Evolutionary conservation across 2,888 invertebrate species (phyloP).

Genomic region (Liopterus haemorrhoidalis): DNA sequence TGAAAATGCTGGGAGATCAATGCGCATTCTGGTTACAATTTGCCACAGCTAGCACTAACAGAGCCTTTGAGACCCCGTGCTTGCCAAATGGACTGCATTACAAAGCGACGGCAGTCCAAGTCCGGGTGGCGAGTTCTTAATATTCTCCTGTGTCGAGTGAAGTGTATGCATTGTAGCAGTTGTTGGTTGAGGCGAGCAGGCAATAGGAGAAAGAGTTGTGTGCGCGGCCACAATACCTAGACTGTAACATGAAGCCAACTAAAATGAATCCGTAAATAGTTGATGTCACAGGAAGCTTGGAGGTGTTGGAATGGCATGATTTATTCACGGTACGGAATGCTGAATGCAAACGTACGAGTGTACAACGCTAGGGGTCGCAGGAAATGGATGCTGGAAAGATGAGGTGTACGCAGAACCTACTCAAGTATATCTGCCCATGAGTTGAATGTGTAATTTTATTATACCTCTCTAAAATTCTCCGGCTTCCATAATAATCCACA

Average conservation of each 20-base stretch:
- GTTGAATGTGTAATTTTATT: conserved; percentile 12
- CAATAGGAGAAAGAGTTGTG: too few species aligned
- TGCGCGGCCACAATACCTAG: conserved; percentile 6
- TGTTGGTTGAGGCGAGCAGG: too few species aligned
- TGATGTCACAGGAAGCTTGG: conserved; percentile 15
- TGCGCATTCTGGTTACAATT: too few species aligned
- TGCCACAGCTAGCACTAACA: too few species aligned
- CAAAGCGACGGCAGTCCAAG: too few species aligned
- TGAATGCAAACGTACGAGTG: conserved; percentile 10
- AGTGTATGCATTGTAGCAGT: too few species aligned
- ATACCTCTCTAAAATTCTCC: conserved; percentile 2
- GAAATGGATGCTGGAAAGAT: conserved; percentile 19
- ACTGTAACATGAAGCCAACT: conserved; percentile 9
- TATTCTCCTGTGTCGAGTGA: too few species aligned
- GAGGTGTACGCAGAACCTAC: conserved; percentile 13
- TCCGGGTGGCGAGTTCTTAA: too few species aligned
- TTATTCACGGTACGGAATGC: conserved; percentile 15
- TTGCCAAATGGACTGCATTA: too few species aligned
- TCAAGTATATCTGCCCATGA: conserved; percentile 1
- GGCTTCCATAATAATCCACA: neutral
- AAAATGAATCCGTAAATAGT: conserved; percentile 21
- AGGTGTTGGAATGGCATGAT: conserved; percentile 18
- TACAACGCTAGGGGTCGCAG: too few species aligned
- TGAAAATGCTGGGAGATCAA: too few species aligned
- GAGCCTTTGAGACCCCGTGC: too few species aligned